Base-by-base conservation (phyloP, 2,797 vertebrate genomes). In the Limosa lapponica region DNA sequence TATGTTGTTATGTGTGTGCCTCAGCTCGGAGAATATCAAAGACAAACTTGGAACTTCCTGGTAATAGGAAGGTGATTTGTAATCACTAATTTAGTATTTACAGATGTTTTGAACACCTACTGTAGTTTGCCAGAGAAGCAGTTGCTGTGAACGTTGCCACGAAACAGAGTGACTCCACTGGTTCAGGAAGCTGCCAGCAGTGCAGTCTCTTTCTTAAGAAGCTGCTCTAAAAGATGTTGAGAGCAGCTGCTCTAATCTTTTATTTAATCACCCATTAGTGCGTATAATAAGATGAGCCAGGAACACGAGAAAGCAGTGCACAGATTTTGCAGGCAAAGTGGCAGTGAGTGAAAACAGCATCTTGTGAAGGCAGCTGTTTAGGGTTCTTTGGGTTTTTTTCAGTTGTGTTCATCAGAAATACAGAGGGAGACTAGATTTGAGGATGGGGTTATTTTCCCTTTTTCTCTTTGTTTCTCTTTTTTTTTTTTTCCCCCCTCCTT, bases 241-340 rank as follows among this genome's bases (percentile, higher is more conserved):
- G 77, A 95, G 82, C 80, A 94, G 81, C 82, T 95, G 85, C 73
- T 89, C 52, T 71, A n/a, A 59, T 80, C 62, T 89, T 93, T 79
- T 49, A 72, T 89, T 93, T 94, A 95, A 80, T 94, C 82, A 89
- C 43, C 64, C 36, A 51, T 91, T 91, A 93, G 61, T 32, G 58
- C 62, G 48, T 62, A 41, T 94, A 82, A 73, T 78, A 75, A 80
- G 57, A 74, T 86, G 81, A 80, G 37, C 79, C 55, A 78, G 65
- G 49, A 92, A 66, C 57, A 48, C 9, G 54, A 89, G 83, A 79
- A 84, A 51, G 49, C 28, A n/a, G 58, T 27, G 20, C 48, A 37
- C 55, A 80, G 61, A 36, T 91, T 87, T 46, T 89, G 54, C 74
- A 81, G 51, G 59, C 66, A 62, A 61, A 90, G 55, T 25, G 44